These are phyloP conservation scores for Nemotelus pantherinus DNA, from an alignment of 2,888 invertebrate genomes.

Conservation along the genomic window DNA sequence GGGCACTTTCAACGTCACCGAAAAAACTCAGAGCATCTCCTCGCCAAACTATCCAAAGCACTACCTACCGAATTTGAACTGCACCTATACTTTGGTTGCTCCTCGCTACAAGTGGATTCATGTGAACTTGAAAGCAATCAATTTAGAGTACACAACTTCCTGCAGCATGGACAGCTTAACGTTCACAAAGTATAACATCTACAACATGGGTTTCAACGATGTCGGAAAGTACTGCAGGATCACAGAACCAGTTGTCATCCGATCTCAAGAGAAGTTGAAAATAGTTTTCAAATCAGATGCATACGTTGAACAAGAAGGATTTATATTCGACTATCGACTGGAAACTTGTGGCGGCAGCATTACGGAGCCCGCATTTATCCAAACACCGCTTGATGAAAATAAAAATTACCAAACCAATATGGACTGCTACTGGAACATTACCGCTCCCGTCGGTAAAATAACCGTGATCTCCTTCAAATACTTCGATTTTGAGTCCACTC, in stretches of 20 bases:
- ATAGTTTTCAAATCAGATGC: conserved; percentile 70
- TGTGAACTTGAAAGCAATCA: conserved; percentile 71
- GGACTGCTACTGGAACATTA: conserved; percentile 81
- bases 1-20: conserved; percentile 70
- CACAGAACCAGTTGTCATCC: conserved; percentile 58
- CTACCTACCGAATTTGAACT: conserved; percentile 71
- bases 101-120: conserved; percentile 64
- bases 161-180: conserved; percentile 67
- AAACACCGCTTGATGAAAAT: conserved; percentile 64
- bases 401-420: conserved; percentile 61
- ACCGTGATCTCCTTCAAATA: conserved; percentile 71
- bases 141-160: conserved; percentile 58
- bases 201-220: background rate
- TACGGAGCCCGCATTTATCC: conserved; percentile 69
- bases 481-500: conserved; percentile 68
- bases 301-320: conserved; percentile 57
- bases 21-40: conserved; percentile 67
- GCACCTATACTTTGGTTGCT: conserved; percentile 72
- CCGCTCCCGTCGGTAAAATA: conserved; percentile 73
- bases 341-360: conserved; percentile 79
- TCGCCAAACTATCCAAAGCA: conserved; percentile 79
- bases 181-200: conserved; percentile 53
- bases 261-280: conserved; percentile 60
- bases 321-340: conserved; percentile 66
- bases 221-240: conserved; percentile 64